Base-by-base conservation (phyloP, 2,888 invertebrate species). In the Machimus rusticus region DNA sequence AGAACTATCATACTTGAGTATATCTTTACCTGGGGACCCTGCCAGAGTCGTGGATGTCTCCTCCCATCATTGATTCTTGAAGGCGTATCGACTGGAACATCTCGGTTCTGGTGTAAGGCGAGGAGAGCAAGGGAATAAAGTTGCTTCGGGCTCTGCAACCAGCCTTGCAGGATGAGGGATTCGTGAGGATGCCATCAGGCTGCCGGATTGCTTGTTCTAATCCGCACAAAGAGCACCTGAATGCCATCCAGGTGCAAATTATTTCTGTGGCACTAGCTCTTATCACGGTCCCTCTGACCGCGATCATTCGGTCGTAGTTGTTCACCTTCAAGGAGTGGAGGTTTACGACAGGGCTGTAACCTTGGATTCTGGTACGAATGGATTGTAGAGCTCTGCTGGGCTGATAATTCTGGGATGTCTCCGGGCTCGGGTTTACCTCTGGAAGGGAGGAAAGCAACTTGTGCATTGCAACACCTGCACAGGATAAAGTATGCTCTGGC, bases 221-320 rank as follows among this genome's bases (percentile, higher is more conserved):
- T 19, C 94, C 93, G 91, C 98, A 98, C 85, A 93, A 94, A 6
- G 93, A 93, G 91, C 98, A 98, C 89, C 94, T 93, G 93, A 97
- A 98, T 0, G 96, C 96, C 93, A 98, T 94, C 92, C 96, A 95
- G 8, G 95, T 95, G 89, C 96, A 95, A 31, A 96, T 93, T 1
- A 97, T 95, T 88, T 96, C 96, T 0, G 96, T 94, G 90, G 95
- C 95, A 19, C 97, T 95, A 4, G 97, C 96, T 91, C 96, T 94
- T 88, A 97, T 96, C 0, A 98, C 97, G 74, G 97, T 97, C 0
- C 98, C 98, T 91, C 96, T 95, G 3, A 98, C 94, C 37, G 96
- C 95, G 34, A 97, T 95, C 89, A 98, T 91, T 92, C 93, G 93
- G 95, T 97, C 96, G 93, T 95, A 96, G 90, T 94, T 95, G 91